Conservation (phyloP, 2,113 vertebrate genomes). For the Crotalus helleri region DNA sequence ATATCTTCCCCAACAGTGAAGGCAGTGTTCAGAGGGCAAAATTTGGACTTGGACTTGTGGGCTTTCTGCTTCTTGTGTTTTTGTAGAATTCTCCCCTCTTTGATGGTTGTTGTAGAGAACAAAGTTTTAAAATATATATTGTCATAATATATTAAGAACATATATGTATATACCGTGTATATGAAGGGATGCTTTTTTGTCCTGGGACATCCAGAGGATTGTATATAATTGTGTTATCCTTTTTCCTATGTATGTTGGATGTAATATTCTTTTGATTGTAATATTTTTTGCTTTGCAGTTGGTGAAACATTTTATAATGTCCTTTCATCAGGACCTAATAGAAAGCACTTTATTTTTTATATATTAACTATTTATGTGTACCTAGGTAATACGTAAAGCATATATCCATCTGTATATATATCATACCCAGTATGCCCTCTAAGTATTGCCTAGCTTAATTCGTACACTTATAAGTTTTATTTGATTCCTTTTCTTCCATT, state of each 20-base stretch:
- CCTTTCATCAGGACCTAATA: conserved; percentile 78
- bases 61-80: conserved; percentile 64
- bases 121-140: conserved; percentile 78
- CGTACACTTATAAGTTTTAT: background rate
- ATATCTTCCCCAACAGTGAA: conserved; percentile 79
- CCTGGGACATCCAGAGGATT: conserved; percentile 63
- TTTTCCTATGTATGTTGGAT: conserved; percentile 71
- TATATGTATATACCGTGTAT: conserved; percentile 85
- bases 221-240: conserved; percentile 72
- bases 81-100: conserved; percentile 59
- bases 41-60: conserved; percentile 59
- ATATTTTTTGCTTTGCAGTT: conserved; percentile 66
- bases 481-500: background rate
- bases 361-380: conserved; percentile 79
- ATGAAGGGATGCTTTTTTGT: conserved; percentile 66
- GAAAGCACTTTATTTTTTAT: conserved; percentile 96
- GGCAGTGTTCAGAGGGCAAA: background rate
- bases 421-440: conserved; percentile 17
- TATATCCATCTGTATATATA: conserved; percentile 39
- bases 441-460: conserved; percentile 34
- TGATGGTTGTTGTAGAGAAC: conserved; percentile 56
- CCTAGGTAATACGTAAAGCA: conserved; percentile 62
- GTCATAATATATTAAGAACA: conserved; percentile 82
- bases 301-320: conserved; percentile 77
- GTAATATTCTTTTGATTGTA: conserved; percentile 69